These are phyloP conservation scores for Halcyon smyrnensis DNA, from an alignment of 2,797 vertebrate species.

Conservation along the genomic window DNA sequence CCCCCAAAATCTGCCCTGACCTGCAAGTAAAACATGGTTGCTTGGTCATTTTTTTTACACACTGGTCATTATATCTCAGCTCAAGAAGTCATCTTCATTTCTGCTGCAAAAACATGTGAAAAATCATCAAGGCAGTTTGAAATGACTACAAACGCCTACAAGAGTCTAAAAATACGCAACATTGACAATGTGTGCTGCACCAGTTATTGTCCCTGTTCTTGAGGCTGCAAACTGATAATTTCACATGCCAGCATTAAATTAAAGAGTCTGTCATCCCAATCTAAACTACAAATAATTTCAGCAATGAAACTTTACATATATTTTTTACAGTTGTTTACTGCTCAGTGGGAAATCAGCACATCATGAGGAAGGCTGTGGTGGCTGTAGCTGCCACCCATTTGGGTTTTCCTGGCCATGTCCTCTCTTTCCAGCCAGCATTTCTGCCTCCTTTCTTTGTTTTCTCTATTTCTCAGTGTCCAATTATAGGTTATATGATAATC, in stretches of 20 bases:
- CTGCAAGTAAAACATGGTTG: neutral
- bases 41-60: neutral
- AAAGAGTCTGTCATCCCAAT: neutral
- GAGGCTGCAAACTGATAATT: neutral
- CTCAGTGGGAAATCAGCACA: neutral
- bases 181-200: neutral
- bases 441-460: neutral
- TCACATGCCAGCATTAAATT: neutral
- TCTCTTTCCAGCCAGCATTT: neutral
- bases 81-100: neutral
- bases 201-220: slow-evolving; percentile 18
- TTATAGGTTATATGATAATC: neutral
- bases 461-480: neutral
- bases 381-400: neutral
- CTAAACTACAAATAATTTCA: neutral
- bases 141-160: slow-evolving; percentile 7
- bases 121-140: slow-evolving; percentile 10
- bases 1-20: neutral
- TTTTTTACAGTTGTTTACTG: neutral
- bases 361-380: neutral
- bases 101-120: neutral
- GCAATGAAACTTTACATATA: neutral
- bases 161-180: slow-evolving; percentile 56
- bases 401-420: neutral
- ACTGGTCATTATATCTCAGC: neutral